Evolutionary conservation across 35 echinoderm and acorn worm species (phyloP).

Genomic region (Hemicentrotus pulcherrimus): DNA sequence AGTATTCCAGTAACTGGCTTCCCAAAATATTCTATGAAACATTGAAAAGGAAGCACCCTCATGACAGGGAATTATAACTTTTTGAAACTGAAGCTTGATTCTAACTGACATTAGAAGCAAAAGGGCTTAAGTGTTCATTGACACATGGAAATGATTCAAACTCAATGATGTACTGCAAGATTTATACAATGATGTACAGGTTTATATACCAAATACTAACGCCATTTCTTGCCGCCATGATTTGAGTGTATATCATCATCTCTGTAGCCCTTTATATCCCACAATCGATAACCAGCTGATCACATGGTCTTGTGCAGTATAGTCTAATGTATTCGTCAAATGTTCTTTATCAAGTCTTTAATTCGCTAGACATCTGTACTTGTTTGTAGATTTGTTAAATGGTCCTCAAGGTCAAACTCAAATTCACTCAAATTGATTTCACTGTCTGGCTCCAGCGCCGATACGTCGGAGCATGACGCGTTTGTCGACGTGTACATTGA

Average conservation of each 20-base stretch:
- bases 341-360: neutral
- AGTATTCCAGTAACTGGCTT: neutral
- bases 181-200: neutral
- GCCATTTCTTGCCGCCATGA: neutral
- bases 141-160: neutral
- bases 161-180: neutral
- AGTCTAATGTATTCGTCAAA: neutral
- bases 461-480: conserved; percentile 93
- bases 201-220: neutral
- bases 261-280: neutral
- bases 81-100: neutral
- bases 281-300: neutral
- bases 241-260: neutral
- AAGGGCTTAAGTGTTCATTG: neutral
- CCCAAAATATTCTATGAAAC: neutral
- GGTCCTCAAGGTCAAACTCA: conserved; percentile 68
- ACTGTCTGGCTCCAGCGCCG: conserved; percentile 85
- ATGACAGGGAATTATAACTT: neutral
- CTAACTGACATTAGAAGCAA: neutral
- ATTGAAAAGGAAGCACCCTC: neutral
- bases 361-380: conserved; percentile 28
- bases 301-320: neutral
- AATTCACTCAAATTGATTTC: conserved; percentile 83
- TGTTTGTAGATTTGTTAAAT: conserved; percentile 46
- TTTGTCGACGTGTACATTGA: conserved; percentile 93